Evolutionary conservation across 1,140 invertebrate genomes (phyloP).

Genomic region (Metopolophium dirhodum): DNA sequence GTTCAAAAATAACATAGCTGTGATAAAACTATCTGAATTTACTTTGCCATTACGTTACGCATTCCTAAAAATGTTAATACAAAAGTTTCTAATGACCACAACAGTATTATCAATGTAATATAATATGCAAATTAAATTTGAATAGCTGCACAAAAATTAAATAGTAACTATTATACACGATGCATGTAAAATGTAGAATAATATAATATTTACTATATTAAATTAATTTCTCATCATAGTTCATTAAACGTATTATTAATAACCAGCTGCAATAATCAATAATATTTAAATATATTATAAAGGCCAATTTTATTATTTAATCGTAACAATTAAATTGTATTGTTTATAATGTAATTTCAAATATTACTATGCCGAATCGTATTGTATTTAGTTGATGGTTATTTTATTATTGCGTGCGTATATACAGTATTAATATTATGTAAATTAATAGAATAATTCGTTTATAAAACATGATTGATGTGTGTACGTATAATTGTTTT

Average conservation of each 20-base stretch:
- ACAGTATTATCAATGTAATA: not conserved
- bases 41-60: not conserved
- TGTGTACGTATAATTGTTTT: not conserved
- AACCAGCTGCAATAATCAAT: not conserved
- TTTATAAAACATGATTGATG: constrained; percentile 12
- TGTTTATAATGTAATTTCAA: not conserved
- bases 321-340: not conserved
- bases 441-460: not conserved
- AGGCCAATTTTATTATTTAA: not conserved
- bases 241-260: not conserved
- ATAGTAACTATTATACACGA: not conserved
- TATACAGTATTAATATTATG: not conserved
- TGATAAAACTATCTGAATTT: not conserved
- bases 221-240: not conserved
- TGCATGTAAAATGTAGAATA: not conserved
- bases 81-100: not conserved
- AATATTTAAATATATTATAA: not conserved
- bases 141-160: not conserved
- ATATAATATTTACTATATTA: not conserved
- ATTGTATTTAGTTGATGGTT: not conserved
- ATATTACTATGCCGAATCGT: not conserved
- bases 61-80: not conserved
- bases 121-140: not conserved
- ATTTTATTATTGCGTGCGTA: not conserved
- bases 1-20: not conserved